Conservation (phyloP, 2,797 vertebrate species). For the Bradypodion pumilum region DNA sequence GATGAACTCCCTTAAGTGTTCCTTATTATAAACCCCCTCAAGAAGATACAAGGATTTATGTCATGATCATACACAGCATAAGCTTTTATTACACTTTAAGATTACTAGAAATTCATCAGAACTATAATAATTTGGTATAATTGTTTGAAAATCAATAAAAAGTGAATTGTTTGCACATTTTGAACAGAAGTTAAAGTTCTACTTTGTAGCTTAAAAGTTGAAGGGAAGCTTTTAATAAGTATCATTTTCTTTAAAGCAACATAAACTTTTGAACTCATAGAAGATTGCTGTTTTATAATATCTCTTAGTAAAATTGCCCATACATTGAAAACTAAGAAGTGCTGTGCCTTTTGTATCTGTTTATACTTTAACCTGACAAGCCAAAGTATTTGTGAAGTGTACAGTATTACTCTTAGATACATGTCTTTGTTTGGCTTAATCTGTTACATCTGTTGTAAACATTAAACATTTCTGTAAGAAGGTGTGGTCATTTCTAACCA, state of each 20-base stretch:
- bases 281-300: background rate
- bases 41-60: background rate
- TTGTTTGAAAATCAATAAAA: background rate
- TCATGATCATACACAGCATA: background rate
- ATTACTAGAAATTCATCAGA: background rate
- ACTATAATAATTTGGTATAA: background rate
- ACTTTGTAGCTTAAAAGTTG: background rate
- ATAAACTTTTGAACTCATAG: background rate
- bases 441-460: too few species aligned
- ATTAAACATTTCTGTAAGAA: background rate
- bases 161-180: background rate
- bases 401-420: background rate
- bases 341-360: background rate
- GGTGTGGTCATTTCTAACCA: background rate
- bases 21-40: background rate
- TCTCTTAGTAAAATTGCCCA: background rate
- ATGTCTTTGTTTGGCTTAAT: background rate
- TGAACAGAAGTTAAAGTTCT: background rate
- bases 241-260: background rate
- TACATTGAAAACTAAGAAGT: background rate
- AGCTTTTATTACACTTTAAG: background rate
- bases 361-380: background rate
- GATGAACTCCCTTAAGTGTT: background rate
- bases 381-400: background rate
- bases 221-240: background rate